Evolutionary conservation across 92 coral and sea anemone species (phyloP).

Genomic region (Zoanthus solanderi): DNA sequence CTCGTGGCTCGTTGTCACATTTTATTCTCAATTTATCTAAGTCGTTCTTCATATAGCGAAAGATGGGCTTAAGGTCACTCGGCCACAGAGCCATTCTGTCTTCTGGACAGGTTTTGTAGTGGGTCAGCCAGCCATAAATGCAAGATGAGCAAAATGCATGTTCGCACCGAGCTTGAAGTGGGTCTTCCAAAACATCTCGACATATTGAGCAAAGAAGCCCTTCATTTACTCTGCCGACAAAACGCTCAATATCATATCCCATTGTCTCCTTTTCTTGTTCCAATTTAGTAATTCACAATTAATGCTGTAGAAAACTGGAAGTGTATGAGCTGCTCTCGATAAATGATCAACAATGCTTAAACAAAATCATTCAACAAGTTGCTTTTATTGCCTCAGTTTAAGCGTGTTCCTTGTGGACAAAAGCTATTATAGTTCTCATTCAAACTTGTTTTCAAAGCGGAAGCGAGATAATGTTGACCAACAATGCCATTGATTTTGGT

Average conservation of each 20-base stretch:
- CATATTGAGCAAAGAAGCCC: conserved; percentile 91
- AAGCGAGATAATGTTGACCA: neutral
- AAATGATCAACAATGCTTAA: neutral
- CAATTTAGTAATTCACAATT: neutral
- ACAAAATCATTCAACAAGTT: neutral
- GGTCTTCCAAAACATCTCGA: conserved; percentile 89
- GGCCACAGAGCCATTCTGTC: conserved; percentile 90
- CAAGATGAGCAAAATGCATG: conserved; percentile 90
- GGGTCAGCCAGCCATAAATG: conserved; percentile 82
- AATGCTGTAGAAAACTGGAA: neutral
- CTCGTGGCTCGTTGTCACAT: conserved; percentile 82
- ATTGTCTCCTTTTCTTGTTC: conserved; percentile 28
- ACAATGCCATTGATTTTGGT: neutral
- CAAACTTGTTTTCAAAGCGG: neutral
- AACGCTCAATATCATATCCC: conserved; percentile 93
- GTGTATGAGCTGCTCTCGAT: neutral
- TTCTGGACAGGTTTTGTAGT: conserved; percentile 90
- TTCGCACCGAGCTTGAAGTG: conserved; percentile 86
- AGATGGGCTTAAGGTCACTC: conserved; percentile 86
- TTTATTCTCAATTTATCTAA: conserved; percentile 78
- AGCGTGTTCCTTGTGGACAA: neutral
- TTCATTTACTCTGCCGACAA: conserved; percentile 79
- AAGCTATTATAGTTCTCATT: neutral
- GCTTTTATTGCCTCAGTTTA: neutral
- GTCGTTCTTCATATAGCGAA: conserved; percentile 90